phyloP scores from a whole-genome alignment of 2,113 vertebrate species.

The Entomyzon cyanotis region DNA sequence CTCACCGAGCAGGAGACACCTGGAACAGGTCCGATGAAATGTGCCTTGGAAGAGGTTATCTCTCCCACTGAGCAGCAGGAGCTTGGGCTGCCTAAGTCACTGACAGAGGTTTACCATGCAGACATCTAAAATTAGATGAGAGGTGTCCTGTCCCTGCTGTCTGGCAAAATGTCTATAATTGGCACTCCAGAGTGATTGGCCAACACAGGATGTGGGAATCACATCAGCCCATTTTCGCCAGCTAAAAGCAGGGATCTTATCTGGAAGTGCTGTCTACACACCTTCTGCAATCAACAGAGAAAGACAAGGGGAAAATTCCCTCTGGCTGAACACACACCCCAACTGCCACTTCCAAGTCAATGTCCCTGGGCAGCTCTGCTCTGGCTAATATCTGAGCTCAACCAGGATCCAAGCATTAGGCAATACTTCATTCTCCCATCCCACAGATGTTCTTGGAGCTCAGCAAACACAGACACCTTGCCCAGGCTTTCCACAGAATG shows the following conservation, averaged over 20 bases:
- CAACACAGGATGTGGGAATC: conserved; percentile 1
- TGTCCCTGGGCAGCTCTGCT: background rate
- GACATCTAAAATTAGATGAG: conserved; percentile 4
- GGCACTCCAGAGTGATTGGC: background rate
- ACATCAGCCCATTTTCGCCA: background rate
- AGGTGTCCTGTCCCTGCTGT: background rate
- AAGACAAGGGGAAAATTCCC: background rate
- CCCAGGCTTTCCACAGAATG: background rate
- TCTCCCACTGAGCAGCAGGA: background rate
- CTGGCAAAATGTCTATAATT: background rate
- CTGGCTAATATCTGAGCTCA: background rate
- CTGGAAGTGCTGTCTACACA: background rate
- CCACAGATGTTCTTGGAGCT: background rate
- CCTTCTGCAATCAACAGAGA: background rate
- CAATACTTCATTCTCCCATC: background rate
- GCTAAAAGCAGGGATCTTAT: background rate
- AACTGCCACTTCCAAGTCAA: background rate
- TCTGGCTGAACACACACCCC: background rate
- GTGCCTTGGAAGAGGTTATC: background rate
- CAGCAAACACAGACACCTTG: background rate
- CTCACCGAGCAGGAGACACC: background rate
- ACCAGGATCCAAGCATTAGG: background rate
- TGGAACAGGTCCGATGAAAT: background rate
- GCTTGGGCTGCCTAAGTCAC: background rate
- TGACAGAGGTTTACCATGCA: background rate